Conservation (phyloP, 2,888 invertebrate genomes). For the Aphidius colemani region DNA sequence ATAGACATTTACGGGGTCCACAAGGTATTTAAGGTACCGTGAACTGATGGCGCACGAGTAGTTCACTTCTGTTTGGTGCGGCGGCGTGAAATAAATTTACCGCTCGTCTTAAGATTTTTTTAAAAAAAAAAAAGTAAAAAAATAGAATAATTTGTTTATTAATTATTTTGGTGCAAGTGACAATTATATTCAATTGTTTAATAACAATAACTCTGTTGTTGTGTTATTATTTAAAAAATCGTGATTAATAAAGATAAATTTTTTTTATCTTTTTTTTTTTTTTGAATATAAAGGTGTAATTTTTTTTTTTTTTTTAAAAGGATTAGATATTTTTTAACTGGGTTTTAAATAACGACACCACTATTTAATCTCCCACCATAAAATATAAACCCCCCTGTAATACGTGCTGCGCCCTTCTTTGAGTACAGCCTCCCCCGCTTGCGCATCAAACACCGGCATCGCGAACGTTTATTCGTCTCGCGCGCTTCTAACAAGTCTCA, state of each 20-base stretch:
- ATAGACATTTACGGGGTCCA: conserved; percentile 52
- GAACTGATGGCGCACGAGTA: conserved; percentile 67
- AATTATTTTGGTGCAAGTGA: too few relatives aligned
- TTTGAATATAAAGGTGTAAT: neutral
- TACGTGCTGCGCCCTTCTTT: conserved; percentile 20
- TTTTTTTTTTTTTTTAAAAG: conserved; percentile 1
- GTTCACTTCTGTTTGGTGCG: conserved; percentile 66
- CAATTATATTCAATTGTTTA: too few relatives aligned
- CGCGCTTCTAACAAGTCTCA: conserved; percentile 29
- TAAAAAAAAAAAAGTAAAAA: conserved; percentile 25
- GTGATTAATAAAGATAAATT: conserved; percentile 30
- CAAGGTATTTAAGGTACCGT: conserved; percentile 67
- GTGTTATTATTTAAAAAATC: too few relatives aligned
- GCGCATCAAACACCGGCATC: conserved; percentile 26
- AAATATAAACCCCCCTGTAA: conserved; percentile 2
- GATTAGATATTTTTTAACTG: neutral
- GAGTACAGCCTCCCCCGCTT: conserved; percentile 23
- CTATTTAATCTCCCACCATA: conserved; percentile 6
- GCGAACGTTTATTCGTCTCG: conserved; percentile 30
- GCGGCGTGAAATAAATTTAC: conserved; percentile 47
- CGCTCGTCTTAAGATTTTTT: conserved; percentile 5
- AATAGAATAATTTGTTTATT: neutral
- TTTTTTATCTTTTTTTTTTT: too few relatives aligned
- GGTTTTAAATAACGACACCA: neutral
- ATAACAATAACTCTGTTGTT: too few relatives aligned